Conservation (phyloP, 2,113 vertebrate species). For the Pungitius pungitius region DNA sequence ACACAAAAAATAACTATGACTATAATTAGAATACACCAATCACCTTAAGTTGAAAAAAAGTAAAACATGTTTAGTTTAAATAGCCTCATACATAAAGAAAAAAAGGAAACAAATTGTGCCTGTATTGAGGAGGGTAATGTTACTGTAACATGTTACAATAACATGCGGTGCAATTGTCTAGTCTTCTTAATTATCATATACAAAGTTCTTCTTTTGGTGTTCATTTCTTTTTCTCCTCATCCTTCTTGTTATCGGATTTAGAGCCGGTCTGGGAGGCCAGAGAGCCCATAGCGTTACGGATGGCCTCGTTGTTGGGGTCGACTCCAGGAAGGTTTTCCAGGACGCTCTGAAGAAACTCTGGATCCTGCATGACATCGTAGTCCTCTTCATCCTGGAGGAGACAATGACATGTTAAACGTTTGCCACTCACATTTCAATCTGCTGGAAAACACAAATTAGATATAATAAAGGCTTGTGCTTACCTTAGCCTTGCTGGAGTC, state of each 20-base stretch:
- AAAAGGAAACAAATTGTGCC: conserved; percentile 17
- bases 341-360: conserved; percentile 96
- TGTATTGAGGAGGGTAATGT: conserved; percentile 1
- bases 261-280: conserved; percentile 83
- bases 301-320: conserved; percentile 97
- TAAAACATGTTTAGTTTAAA: conserved; percentile 33
- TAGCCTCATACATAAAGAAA: conserved; percentile 25
- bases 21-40: conserved; percentile 67
- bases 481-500: conserved; percentile 77
- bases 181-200: conserved; percentile 38
- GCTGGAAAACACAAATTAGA: background rate
- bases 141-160: conserved; percentile 38
- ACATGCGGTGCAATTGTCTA: conserved; percentile 45
- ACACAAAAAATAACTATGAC: conserved; percentile 51
- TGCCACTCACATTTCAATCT: conserved; percentile 68
- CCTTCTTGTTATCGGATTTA: conserved; percentile 87
- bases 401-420: background rate
- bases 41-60: conserved; percentile 20
- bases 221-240: conserved; percentile 88
- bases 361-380: conserved; percentile 98
- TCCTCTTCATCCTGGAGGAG: conserved; percentile 91
- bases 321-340: conserved; percentile 95
- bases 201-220: background rate
- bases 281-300: conserved; percentile 97
- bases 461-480: background rate